Conservation (phyloP, 2,113 vertebrate species). For the Tenebrosternarchus preto region DNA sequence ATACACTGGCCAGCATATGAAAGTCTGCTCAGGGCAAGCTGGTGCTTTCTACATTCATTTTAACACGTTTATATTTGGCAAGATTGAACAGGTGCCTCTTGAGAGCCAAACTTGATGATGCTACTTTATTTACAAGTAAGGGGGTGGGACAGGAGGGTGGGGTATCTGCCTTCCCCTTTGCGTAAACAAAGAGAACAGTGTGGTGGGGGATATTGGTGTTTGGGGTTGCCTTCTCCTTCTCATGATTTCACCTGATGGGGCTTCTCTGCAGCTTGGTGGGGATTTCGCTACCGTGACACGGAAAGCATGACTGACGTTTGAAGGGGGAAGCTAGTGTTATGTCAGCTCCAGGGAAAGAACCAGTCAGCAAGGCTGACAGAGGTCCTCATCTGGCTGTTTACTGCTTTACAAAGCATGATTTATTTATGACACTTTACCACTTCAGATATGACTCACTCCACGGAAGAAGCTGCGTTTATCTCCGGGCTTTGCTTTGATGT, state of each 20-base stretch:
- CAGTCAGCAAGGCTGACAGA: neutral
- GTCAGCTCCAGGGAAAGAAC: neutral
- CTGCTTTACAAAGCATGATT: neutral
- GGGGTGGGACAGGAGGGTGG: no score
- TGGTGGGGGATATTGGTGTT: no score
- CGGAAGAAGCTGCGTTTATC: neutral
- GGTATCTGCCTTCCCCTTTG: neutral
- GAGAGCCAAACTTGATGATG: constrained; percentile 22
- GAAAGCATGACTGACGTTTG: constrained; percentile 2
- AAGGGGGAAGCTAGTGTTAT: neutral
- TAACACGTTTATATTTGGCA: neutral
- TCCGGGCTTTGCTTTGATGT: no score
- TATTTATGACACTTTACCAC: neutral
- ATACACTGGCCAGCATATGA: neutral
- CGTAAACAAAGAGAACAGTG: constrained; percentile 1
- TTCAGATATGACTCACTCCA: neutral
- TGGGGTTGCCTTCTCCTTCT: neutral
- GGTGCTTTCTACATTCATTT: constrained; percentile 4
- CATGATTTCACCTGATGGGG: neutral
- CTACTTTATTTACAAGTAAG: no score
- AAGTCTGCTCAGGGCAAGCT: neutral
- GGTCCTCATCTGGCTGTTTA: constrained; percentile 1
- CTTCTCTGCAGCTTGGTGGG: neutral
- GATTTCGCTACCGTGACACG: constrained; percentile 2
- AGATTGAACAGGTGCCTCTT: neutral